Evolutionary conservation across 1,140 invertebrate genomes (phyloP).

Genomic region (Whitmania pigra): DNA sequence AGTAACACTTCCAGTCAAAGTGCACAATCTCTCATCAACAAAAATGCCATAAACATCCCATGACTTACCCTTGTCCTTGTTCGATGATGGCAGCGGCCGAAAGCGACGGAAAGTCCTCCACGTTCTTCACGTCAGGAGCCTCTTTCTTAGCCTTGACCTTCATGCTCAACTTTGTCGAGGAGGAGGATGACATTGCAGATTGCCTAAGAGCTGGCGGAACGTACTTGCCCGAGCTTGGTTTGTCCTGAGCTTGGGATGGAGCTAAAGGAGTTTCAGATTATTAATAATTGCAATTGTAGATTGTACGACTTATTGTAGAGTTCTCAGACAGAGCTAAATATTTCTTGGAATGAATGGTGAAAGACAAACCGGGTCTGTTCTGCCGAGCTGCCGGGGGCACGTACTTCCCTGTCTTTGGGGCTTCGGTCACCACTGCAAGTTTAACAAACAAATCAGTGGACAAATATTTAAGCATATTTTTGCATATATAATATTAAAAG

Average conservation of each 20-base stretch:
- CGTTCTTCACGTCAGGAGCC: background rate
- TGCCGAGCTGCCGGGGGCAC: background rate
- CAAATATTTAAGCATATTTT: background rate
- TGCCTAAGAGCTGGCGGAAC: background rate
- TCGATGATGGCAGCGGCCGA: too few species aligned
- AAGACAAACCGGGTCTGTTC: too few species aligned
- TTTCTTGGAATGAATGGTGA: too few species aligned
- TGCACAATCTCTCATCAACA: too few species aligned
- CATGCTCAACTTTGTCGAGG: background rate
- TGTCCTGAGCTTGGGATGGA: background rate
- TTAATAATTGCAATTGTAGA: background rate
- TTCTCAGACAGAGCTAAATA: too few species aligned
- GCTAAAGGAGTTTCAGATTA: background rate
- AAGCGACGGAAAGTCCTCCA: constrained; percentile 1
- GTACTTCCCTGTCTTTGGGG: background rate
- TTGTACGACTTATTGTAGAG: too few species aligned
- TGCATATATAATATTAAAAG: background rate
- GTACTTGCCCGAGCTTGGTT: background rate
- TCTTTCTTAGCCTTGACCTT: background rate
- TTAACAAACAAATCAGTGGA: background rate
- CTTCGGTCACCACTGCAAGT: too few species aligned
- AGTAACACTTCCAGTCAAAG: too few species aligned
- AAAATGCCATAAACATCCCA: too few species aligned
- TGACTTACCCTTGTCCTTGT: too few species aligned
- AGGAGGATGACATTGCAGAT: background rate